Evolutionary conservation across 1,140 invertebrate species (phyloP), one percentile per base, ranked within the genome.

Genomic region (Carcinoscorpius rotundicauda): DNA sequence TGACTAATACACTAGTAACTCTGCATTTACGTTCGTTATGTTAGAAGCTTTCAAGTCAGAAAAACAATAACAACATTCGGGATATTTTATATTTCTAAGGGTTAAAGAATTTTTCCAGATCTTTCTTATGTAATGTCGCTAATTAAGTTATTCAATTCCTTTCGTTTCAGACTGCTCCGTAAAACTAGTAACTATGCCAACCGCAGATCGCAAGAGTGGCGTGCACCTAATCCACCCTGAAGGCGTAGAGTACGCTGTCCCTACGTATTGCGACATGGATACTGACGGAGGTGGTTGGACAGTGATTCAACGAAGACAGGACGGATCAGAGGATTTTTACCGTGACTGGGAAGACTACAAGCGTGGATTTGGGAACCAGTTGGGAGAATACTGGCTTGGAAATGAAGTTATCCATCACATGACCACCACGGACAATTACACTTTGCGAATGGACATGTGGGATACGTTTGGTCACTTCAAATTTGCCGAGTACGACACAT

Each of bases 261-360:
- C 29, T 29, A 29, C 29, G 29, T 29, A 29, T 29, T 29, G 29
- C 29, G 29, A 29, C 29, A 29, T 29, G 29, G 29, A 29, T 29
- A 29, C 29, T 29, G 29, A 29, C 29, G 88, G 89, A 1, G 29
- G 29, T 29, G 29, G 29, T 29, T 93, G 88, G 86, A 93, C 89
- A 4, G 82, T 92, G 0, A 80, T 95, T 6, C 90, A 93, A 70
- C 82, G 85, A 4, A 83, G 92, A 4, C 82, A 82, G 68, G 88
- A 93, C 71, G 90, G 89, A 4, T 83, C 73, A 4, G 69, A 75
- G 5, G 73, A 73, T 65, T 81, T 80, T 68, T 74, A 77, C 65
- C 73, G 76, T 11, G 71, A 74, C 6, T 81, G 80, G 78, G 66
- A 73, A 10, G 78, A 79, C 62, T 82, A 82, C 71, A 76, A 75